These are phyloP conservation scores for Pitta sordida DNA, from an alignment of 2,113 vertebrate species.

Conservation along the genomic window DNA sequence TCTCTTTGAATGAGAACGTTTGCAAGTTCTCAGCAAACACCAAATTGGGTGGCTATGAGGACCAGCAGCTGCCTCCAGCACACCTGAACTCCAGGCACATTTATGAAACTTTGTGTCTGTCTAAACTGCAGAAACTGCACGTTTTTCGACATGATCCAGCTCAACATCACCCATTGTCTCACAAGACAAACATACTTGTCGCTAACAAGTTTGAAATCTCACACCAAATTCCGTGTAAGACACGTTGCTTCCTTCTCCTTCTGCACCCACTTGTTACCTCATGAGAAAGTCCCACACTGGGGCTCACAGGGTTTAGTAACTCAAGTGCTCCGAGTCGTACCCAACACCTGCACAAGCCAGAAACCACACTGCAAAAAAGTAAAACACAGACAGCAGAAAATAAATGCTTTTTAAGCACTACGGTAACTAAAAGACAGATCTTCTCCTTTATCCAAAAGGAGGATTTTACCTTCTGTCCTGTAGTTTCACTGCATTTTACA, in stretches of 20 bases:
- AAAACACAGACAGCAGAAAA: neutral
- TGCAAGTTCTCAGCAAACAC: neutral
- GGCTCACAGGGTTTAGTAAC: neutral
- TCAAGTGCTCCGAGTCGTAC: neutral
- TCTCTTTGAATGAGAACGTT: neutral
- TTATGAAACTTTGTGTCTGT: neutral
- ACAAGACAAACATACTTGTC: neutral
- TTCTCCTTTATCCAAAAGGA: neutral
- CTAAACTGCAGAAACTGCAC: neutral
- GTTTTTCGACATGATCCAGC: neutral
- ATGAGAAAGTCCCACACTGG: neutral
- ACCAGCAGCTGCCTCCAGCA: neutral
- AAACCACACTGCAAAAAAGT: neutral
- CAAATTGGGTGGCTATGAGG: neutral
- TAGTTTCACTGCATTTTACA: neutral
- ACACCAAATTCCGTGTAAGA: neutral
- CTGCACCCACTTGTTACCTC: accelerated
- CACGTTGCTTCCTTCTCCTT: neutral
- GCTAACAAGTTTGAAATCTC: neutral
- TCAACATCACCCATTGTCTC: neutral
- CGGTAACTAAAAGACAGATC: too few species aligned
- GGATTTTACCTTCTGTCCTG: neutral
- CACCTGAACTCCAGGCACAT: neutral
- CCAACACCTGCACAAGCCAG: neutral
- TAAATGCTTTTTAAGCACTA: neutral